These are phyloP conservation scores for Dolichopus griseipennis DNA, from an alignment of 2,888 invertebrate species.

Conservation along the genomic window DNA sequence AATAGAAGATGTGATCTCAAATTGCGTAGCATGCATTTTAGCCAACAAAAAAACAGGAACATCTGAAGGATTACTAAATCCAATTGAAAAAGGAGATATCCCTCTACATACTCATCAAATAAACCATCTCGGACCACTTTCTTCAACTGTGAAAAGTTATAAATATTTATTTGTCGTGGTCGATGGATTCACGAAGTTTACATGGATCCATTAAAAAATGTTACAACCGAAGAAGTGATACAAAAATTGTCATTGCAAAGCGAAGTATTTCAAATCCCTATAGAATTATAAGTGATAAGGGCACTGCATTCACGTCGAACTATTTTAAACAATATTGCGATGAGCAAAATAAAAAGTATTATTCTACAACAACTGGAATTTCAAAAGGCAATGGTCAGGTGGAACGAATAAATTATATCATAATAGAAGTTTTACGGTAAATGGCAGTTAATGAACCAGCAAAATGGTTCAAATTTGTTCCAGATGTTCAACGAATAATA, in stretches of 20 bases:
- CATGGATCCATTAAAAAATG: slow-evolving; percentile 19
- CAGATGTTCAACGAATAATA: not conserved
- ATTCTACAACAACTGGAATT: slow-evolving; percentile 23
- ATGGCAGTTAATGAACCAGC: not conserved
- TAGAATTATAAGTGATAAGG: slow-evolving; percentile 19
- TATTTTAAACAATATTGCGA: slow-evolving; percentile 16
- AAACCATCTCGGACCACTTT: slow-evolving; percentile 32
- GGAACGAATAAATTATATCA: slow-evolving; percentile 29
- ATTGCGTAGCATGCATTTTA: slow-evolving; percentile 13
- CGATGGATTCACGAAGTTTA: slow-evolving; percentile 20
- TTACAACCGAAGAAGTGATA: slow-evolving; percentile 14
- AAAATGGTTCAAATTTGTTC: not conserved
- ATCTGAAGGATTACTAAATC: slow-evolving; percentile 30
- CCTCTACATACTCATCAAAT: slow-evolving; percentile 31
- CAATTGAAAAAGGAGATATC: slow-evolving; percentile 30
- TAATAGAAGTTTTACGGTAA: slow-evolving; percentile 21
- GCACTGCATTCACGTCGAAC: slow-evolving; percentile 20
- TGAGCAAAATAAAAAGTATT: slow-evolving; percentile 14
- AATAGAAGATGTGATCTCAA: slow-evolving; percentile 7
- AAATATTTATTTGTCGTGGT: slow-evolving; percentile 16
- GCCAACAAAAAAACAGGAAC: slow-evolving; percentile 21
- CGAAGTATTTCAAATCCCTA: slow-evolving; percentile 17
- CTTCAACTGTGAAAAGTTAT: slow-evolving; percentile 22
- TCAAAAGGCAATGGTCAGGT: slow-evolving; percentile 35
- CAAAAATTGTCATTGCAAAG: slow-evolving; percentile 14